Evolutionary conservation across 2,113 vertebrate species (phyloP).

Genomic region (Oryzias melastigma): DNA sequence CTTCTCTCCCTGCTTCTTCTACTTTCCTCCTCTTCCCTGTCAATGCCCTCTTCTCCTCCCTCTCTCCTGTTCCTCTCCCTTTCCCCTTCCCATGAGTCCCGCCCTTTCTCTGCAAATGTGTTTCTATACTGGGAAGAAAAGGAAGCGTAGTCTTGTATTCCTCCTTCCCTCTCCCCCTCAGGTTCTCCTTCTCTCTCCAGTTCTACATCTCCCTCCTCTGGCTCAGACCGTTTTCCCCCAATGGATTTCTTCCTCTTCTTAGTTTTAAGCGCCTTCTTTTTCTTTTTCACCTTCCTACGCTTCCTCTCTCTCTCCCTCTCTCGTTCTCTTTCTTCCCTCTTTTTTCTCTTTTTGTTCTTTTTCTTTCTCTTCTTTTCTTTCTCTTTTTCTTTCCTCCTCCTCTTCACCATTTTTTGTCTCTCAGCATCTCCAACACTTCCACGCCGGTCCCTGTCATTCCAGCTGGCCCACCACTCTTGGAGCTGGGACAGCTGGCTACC

Average conservation of each 20-base stretch:
- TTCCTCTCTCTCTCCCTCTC: constrained; percentile 77
- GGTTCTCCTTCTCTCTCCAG: constrained; percentile 73
- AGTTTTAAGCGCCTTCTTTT: constrained; percentile 77
- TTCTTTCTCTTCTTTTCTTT: constrained; percentile 80
- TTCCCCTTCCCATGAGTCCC: constrained; percentile 76
- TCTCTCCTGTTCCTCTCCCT: constrained; percentile 71
- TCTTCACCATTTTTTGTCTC: constrained; percentile 75
- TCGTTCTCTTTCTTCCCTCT: constrained; percentile 75
- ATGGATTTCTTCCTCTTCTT: constrained; percentile 76
- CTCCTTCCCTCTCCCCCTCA: constrained; percentile 73
- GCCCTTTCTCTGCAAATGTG: constrained; percentile 73
- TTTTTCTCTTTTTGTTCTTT: constrained; percentile 80
- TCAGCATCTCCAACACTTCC: constrained; percentile 67
- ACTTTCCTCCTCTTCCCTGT: constrained; percentile 72
- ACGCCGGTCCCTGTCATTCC: constrained; percentile 76
- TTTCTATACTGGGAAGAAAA: constrained; percentile 75
- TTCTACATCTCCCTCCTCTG: constrained; percentile 78
- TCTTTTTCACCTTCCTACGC: constrained; percentile 77
- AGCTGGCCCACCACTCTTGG: constrained; percentile 82
- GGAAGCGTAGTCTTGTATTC: constrained; percentile 75
- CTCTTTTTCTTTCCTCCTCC: constrained; percentile 77
- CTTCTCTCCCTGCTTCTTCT: constrained; percentile 68
- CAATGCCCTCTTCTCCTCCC: constrained; percentile 69
- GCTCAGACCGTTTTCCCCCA: constrained; percentile 72
- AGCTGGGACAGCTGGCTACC: constrained; percentile 80